Evolutionary conservation across 2,113 vertebrate genomes (phyloP).

Genomic region (Campylomormyrus tamandua): DNA sequence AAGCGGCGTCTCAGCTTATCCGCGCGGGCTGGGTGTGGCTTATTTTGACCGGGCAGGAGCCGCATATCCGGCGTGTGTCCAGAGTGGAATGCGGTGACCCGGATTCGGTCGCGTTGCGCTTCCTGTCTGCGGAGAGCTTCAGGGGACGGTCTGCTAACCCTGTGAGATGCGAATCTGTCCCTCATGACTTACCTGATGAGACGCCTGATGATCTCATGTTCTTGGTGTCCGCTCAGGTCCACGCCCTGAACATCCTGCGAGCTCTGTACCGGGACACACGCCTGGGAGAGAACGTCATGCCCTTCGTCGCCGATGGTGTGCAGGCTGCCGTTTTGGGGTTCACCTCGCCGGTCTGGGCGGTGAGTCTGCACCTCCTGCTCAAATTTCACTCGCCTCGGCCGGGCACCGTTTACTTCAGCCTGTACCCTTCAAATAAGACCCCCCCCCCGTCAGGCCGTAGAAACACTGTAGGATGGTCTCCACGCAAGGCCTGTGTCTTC

Average conservation of each 20-base stretch:
- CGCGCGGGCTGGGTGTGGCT: not conserved
- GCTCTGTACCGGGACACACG: slow-evolving; percentile 88
- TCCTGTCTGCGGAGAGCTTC: not conserved
- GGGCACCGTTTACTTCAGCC: not conserved
- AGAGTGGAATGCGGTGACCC: not conserved
- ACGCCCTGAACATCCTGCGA: slow-evolving; percentile 89
- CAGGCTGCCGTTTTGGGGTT: slow-evolving; percentile 86
- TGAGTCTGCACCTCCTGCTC: slow-evolving; percentile 59
- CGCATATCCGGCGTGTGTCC: not conserved
- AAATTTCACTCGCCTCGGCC: not conserved
- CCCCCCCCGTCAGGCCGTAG: not conserved
- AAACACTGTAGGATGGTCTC: not conserved
- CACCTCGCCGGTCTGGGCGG: slow-evolving; percentile 87
- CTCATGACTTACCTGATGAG: not conserved
- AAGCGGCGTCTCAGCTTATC: not conserved
- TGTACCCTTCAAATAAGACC: not conserved
- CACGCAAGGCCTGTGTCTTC: not conserved
- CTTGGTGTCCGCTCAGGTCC: slow-evolving; percentile 66
- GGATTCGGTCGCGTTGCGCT: not conserved
- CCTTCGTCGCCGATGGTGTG: slow-evolving; percentile 84
- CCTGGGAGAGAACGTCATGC: slow-evolving; percentile 83
- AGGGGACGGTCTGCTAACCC: not conserved
- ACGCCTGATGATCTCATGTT: not conserved
- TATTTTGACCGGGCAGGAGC: not conserved
- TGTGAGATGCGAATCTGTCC: not conserved